phyloP scores from a whole-genome alignment of 2,888 invertebrate species.

The Pachliopta kotzebuea region DNA sequence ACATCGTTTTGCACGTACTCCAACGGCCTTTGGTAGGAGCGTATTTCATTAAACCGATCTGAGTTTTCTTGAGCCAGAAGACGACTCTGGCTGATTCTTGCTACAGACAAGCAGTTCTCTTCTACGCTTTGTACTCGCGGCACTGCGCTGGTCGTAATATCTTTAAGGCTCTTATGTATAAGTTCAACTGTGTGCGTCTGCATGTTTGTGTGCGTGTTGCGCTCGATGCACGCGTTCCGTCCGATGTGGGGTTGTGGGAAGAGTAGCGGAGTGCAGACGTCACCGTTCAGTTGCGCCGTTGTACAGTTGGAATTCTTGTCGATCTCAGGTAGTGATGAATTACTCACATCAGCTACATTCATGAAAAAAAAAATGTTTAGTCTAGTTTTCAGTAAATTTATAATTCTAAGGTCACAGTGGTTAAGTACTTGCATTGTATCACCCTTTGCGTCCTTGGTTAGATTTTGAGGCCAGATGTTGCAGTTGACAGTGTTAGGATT shows the following conservation, averaged over 20 bases:
- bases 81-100: constrained; percentile 47
- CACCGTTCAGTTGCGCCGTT: constrained; percentile 42
- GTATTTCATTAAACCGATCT: constrained; percentile 54
- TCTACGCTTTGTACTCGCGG: constrained; percentile 43
- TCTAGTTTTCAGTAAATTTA: constrained; percentile 34
- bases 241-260: constrained; percentile 89
- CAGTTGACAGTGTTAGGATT: too few relatives aligned
- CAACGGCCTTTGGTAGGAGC: constrained; percentile 65
- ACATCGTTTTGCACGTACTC: constrained; percentile 89
- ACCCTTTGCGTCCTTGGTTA: too few relatives aligned
- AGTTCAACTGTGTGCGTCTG: constrained; percentile 74
- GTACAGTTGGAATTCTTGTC: constrained; percentile 68
- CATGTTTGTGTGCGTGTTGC: constrained; percentile 81
- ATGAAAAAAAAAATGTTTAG: too few relatives aligned
- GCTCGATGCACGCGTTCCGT: constrained; percentile 92
- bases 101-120: constrained; percentile 64
- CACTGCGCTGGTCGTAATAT: constrained; percentile 52
- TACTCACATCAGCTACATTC: constrained; percentile 28
- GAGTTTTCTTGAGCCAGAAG: constrained; percentile 47
- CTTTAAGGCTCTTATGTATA: constrained; percentile 84
- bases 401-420: neutral
- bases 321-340: constrained; percentile 41
- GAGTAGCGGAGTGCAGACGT: constrained; percentile 76
- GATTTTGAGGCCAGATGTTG: too few relatives aligned
- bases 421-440: neutral